Evolutionary conservation across 2,113 vertebrate species (phyloP).

Genomic region (Danionella cerebrum): DNA sequence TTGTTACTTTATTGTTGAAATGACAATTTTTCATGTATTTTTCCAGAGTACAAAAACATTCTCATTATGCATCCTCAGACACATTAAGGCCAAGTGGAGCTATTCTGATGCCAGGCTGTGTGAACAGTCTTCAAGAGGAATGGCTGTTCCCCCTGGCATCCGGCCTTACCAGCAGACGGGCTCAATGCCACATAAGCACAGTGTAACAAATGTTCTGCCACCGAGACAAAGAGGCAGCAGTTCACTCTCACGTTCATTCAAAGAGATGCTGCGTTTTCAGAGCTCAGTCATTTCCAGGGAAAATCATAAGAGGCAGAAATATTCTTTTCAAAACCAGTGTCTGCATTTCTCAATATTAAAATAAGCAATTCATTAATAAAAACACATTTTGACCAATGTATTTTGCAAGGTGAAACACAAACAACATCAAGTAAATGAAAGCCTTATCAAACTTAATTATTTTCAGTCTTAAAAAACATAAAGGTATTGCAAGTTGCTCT

Average conservation of each 20-base stretch:
- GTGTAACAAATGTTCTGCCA: conserved; percentile 8
- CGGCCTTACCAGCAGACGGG: conserved; percentile 7
- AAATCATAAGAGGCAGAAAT: neutral
- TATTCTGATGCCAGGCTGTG: neutral
- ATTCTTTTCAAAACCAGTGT: too few species aligned
- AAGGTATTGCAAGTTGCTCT: too few species aligned
- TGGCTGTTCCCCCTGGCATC: neutral
- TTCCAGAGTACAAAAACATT: neutral
- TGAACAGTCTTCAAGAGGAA: neutral
- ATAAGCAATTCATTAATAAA: too few species aligned
- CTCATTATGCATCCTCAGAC: neutral
- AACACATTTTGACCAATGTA: too few species aligned
- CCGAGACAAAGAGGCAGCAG: neutral
- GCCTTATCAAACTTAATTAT: too few species aligned
- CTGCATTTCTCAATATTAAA: too few species aligned
- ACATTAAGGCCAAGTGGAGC: neutral
- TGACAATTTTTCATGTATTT: neutral
- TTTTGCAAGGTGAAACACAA: neutral
- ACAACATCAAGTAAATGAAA: neutral
- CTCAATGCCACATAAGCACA: neutral
- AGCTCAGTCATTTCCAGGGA: neutral
- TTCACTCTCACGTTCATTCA: neutral
- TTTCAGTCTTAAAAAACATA: too few species aligned
- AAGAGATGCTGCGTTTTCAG: neutral
- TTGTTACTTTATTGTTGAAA: neutral